phyloP scores from a whole-genome alignment of 1,140 invertebrate genomes.

The Protaetia brevitarsis region DNA sequence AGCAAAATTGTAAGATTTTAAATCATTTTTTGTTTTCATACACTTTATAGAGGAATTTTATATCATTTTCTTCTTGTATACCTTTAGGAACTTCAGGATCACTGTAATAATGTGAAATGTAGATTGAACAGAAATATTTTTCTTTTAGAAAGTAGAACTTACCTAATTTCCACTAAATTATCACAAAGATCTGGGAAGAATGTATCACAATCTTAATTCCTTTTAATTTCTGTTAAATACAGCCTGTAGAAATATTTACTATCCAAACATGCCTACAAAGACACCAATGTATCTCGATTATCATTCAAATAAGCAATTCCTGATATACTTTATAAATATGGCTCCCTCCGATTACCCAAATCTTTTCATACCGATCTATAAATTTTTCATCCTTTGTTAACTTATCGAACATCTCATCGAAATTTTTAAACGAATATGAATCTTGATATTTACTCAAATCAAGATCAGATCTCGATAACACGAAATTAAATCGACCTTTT shows the following conservation, averaged over 20 bases:
- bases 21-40: slow-evolving; percentile 57
- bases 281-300: no score
- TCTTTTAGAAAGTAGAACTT: no score
- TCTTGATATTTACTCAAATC: slow-evolving; percentile 56
- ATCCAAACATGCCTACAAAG: slow-evolving; percentile 66
- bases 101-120: slow-evolving; percentile 45
- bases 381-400: slow-evolving; percentile 54
- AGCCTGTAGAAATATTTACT: slow-evolving; percentile 69
- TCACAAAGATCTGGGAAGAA: slow-evolving; percentile 77
- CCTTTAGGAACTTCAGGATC: slow-evolving; percentile 62
- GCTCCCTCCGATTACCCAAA: slow-evolving; percentile 86
- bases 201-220: slow-evolving; percentile 79
- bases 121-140: no score
- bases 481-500: slow-evolving; percentile 74
- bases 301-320: no score
- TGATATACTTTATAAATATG: slow-evolving; percentile 76
- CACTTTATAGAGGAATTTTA: slow-evolving; percentile 70
- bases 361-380: slow-evolving; percentile 65
- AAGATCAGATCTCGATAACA: slow-evolving; percentile 65
- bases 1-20: background rate
- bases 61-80: slow-evolving; percentile 69
- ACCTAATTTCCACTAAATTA: slow-evolving; percentile 57
- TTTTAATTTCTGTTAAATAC: slow-evolving; percentile 83
- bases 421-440: slow-evolving; percentile 60
- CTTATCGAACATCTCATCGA: slow-evolving; percentile 64